Evolutionary conservation across 2,113 vertebrate species (phyloP).

Genomic region (Carettochelys insculpta): DNA sequence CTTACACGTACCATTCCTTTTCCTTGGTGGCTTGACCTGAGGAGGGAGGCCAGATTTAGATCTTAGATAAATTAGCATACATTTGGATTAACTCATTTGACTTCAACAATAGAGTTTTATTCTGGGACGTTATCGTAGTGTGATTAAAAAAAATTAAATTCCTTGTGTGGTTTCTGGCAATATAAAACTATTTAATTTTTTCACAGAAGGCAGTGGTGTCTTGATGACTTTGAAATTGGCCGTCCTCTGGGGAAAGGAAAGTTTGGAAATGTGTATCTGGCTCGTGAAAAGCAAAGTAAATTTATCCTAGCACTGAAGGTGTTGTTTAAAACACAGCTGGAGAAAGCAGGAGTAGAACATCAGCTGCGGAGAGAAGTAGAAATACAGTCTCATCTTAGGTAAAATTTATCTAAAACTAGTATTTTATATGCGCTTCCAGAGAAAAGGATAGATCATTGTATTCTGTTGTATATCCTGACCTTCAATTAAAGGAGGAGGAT

Average conservation of each 20-base stretch:
- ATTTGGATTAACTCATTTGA: neutral
- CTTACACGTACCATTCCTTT: neutral
- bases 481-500: neutral
- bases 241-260: constrained; percentile 95
- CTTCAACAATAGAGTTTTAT: neutral
- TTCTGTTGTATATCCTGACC: neutral
- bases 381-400: constrained; percentile 98
- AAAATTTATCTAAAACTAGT: neutral
- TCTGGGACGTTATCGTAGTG: neutral
- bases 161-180: neutral
- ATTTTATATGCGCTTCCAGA: neutral
- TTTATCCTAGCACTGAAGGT: constrained; percentile 97
- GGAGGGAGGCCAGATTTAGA: neutral
- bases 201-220: constrained; percentile 87
- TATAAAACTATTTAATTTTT: neutral
- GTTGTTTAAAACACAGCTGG: constrained; percentile 93
- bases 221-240: constrained; percentile 97
- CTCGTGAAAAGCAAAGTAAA: constrained; percentile 90
- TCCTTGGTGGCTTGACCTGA: neutral
- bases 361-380: constrained; percentile 95
- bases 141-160: neutral
- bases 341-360: constrained; percentile 95
- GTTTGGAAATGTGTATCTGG: constrained; percentile 98
- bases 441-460: neutral
- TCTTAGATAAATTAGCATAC: neutral